A percentile compares a stretch with the other conserved stretches of the same genome.
Conservation (phyloP, 2,113 vertebrate species). For the Motacilla alba region DNA sequence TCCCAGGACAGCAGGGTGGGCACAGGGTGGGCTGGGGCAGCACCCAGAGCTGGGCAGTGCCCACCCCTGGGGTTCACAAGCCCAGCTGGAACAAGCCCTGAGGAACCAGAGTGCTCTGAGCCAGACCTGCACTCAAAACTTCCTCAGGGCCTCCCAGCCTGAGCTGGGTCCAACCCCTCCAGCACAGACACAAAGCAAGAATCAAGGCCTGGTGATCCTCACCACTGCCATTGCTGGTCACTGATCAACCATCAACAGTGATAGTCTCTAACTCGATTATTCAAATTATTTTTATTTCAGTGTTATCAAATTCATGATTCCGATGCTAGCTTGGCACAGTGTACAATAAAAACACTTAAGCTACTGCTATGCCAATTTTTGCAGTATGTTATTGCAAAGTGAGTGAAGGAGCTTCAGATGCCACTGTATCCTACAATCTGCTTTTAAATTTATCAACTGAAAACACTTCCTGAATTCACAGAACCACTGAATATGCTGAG, state of each 20-base stretch:
- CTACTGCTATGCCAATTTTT: background rate
- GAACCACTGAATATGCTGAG: background rate
- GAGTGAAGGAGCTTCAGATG: background rate
- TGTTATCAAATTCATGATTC: background rate
- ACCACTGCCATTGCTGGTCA: accelerated
- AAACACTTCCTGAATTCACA: background rate
- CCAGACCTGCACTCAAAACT: background rate
- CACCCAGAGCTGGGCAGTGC: no score
- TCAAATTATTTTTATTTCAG: background rate
- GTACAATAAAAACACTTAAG: background rate
- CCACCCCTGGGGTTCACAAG: background rate
- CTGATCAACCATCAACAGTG: background rate
- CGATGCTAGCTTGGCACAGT: accelerated
- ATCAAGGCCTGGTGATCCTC: background rate
- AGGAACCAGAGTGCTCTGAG: background rate
- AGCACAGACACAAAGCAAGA: background rate
- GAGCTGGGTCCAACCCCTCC: background rate
- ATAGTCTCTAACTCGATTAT: background rate
- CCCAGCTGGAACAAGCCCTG: background rate
- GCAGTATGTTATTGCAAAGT: background rate
- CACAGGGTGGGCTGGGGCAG: background rate
- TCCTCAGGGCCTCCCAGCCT: background rate
- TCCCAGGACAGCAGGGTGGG: background rate
- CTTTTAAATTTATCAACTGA: background rate
- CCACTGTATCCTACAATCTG: background rate